phyloP scores from a whole-genome alignment of 2,888 invertebrate genomes.

The Galerucella nymphaeae region DNA sequence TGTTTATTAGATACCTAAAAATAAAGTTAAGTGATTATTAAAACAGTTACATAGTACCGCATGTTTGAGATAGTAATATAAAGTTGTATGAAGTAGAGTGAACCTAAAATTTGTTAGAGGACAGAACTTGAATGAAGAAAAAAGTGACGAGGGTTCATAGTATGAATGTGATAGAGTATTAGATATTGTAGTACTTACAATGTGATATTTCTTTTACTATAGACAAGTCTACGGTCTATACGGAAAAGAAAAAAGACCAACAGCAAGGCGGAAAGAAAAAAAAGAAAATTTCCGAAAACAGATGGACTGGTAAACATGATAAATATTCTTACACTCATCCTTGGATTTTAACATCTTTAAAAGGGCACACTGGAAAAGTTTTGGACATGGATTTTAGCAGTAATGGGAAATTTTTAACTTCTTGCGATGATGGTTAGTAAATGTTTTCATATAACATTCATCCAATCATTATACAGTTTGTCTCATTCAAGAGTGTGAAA shows the following conservation, averaged over 20 bases:
- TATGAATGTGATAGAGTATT: not conserved
- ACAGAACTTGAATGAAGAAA: no score
- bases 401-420: constrained; percentile 87
- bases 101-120: no score
- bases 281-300: constrained; percentile 66
- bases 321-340: constrained; percentile 74
- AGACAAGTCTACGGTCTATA: constrained; percentile 23
- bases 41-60: no score
- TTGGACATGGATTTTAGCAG: constrained; percentile 83
- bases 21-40: not conserved
- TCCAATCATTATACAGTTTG: no score
- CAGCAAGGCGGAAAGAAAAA: constrained; percentile 58
- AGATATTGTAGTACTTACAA: not conserved
- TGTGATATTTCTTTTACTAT: constrained; percentile 16
- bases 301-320: constrained; percentile 65
- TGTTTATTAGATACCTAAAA: not conserved
- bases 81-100: no score
- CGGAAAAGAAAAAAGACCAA: constrained; percentile 45
- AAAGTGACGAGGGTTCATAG: no score
- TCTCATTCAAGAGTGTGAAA: no score
- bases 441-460: constrained; percentile 7
- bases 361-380: constrained; percentile 83
- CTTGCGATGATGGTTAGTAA: constrained; percentile 84
- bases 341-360: constrained; percentile 84
- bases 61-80: no score